These are phyloP conservation scores for Trachurus trachurus DNA, from an alignment of 2,797 vertebrate species.

Conservation along the genomic window DNA sequence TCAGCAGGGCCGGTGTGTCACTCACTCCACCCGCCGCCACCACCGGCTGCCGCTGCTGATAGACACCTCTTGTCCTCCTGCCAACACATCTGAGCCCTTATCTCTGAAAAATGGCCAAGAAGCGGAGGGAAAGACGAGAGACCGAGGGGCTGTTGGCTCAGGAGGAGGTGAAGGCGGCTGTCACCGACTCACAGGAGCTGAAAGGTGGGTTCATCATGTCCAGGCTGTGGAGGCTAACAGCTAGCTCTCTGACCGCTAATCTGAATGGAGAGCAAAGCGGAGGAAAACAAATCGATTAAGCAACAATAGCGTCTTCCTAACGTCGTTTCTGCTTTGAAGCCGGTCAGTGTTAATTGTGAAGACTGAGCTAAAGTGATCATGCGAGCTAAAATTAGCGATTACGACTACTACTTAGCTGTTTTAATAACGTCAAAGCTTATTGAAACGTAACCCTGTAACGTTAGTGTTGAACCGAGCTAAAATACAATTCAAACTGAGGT, in stretches of 20 bases:
- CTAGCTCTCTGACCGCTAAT: slow-evolving; percentile 16
- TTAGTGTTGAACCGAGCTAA: no score
- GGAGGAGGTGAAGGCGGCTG: slow-evolving; percentile 68
- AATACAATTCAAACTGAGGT: rapidly evolving
- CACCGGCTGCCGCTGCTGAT: neutral
- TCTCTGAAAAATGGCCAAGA: slow-evolving; percentile 80
- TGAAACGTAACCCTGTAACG: neutral
- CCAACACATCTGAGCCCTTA: neutral
- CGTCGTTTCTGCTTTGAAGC: neutral
- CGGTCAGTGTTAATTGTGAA: no score
- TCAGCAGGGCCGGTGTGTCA: slow-evolving; percentile 61
- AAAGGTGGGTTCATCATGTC: slow-evolving; percentile 73
- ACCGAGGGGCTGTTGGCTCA: slow-evolving; percentile 57
- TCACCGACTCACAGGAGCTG: slow-evolving; percentile 36
- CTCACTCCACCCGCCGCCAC: slow-evolving; percentile 14
- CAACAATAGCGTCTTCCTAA: neutral
- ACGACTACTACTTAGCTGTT: neutral
- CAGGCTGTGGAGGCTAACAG: slow-evolving; percentile 14
- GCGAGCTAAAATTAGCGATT: slow-evolving; percentile 6
- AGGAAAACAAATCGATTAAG: neutral
- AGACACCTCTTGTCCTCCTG: rapidly evolving
- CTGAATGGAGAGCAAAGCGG: neutral
- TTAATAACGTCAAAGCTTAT: neutral
- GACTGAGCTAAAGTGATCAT: slow-evolving; percentile 3
- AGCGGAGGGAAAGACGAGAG: slow-evolving; percentile 80